phyloP scores from a whole-genome alignment of 2,888 invertebrate genomes.

The Luffia ferchaultella region DNA sequence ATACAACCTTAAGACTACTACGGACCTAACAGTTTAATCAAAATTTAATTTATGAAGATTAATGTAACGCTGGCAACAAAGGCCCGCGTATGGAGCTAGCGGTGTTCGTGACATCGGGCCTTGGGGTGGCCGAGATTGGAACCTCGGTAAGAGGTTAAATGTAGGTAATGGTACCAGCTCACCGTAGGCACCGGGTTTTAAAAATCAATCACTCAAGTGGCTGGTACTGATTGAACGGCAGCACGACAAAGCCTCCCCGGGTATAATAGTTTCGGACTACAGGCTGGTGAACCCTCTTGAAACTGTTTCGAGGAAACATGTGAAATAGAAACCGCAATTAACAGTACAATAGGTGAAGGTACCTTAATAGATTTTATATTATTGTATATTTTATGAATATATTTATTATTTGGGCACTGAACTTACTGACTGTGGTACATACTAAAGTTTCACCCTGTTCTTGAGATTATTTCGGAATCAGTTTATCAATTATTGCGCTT shows the following conservation, averaged over 20 bases:
- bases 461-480: too few species aligned
- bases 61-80: constrained; percentile 28
- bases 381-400: too few species aligned
- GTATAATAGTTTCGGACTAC: neutral
- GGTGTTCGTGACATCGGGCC: constrained; percentile 22
- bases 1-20: constrained; percentile 4
- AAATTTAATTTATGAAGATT: constrained; percentile 39
- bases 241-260: neutral
- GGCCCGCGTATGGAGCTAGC: constrained; percentile 29
- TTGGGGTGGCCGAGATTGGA: constrained; percentile 5
- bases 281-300: neutral
- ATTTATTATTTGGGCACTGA: too few species aligned
- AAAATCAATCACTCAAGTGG: constrained; percentile 59
- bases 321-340: neutral
- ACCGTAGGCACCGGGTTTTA: constrained; percentile 41
- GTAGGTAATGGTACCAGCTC: constrained; percentile 41
- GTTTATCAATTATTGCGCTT: too few species aligned
- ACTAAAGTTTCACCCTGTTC: too few species aligned
- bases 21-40: constrained; percentile 20
- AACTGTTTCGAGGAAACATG: neutral
- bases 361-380: too few species aligned
- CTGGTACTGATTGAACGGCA: constrained; percentile 58
- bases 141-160: constrained; percentile 27
- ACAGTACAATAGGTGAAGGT: neutral
- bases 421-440: too few species aligned